These are phyloP conservation scores for Pionites leucogaster DNA, from an alignment of 2,113 vertebrate genomes.

Conservation along the genomic window DNA sequence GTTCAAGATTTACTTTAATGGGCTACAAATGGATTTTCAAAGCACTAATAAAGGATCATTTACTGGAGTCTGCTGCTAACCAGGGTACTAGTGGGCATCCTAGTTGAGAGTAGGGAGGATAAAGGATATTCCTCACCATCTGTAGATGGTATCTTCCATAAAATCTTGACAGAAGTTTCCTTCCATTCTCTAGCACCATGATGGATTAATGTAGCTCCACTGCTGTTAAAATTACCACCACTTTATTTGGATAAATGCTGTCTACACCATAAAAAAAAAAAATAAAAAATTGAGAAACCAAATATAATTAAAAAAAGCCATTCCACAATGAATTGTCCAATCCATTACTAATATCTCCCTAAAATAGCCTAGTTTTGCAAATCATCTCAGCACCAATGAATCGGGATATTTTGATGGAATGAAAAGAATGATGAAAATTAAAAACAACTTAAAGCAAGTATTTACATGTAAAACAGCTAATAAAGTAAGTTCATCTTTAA, in stretches of 20 bases:
- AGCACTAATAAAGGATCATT: neutral
- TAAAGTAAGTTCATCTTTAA: neutral
- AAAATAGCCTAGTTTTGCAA: neutral
- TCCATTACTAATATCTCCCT: neutral
- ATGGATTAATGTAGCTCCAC: neutral
- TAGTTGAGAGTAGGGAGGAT: neutral
- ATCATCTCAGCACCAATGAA: neutral
- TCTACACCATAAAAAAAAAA: neutral
- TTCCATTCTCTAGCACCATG: neutral
- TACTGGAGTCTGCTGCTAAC: neutral
- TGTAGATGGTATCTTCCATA: neutral
- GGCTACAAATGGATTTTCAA: neutral
- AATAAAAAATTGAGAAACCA: neutral
- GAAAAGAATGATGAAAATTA: neutral
- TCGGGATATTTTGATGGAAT: neutral
- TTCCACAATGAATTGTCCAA: neutral
- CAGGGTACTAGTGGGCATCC: neutral
- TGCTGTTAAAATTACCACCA: neutral
- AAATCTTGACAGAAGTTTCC: neutral
- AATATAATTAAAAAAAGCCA: neutral
- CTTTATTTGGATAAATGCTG: neutral
- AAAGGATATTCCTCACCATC: neutral
- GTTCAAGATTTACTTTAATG: neutral
- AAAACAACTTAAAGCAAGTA: neutral
- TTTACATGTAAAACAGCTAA: neutral